Evolutionary conservation across 2,113 vertebrate genomes (phyloP), one percentile per base, ranked within the genome.

Genomic region (Bagarius yarrelli): DNA sequence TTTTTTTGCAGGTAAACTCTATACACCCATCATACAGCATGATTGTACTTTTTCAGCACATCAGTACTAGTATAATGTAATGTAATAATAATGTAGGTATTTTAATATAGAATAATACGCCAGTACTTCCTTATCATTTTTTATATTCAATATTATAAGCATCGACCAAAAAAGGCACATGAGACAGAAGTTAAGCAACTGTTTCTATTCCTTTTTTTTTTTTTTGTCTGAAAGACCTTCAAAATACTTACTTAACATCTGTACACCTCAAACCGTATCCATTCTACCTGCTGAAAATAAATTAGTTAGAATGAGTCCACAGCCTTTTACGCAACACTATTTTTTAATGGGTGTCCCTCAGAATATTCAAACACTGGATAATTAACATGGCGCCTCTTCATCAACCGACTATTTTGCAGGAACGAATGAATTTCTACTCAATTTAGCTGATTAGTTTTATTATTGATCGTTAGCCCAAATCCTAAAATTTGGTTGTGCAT

Each of bases 81-180:
- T 21, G 15, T 13, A 18, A 6, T 32, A 15, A 15, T 47, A 14
- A 19, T 76, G 40, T 16, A 21, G 2, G 57, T 36, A 57, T 30
- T 47, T 2, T 59, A 4, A 60, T 61, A 52, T 6, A 52, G 18
- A 64, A 77, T 50, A 5, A 9, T 64, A 27, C 34, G 25, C 2
- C 25, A 63, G 27, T 50, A 63, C 75, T 63, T 77, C 52, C 59
- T 77, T 44, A 52, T 5, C 2, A 18, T 52, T 77, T 50, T n/a
- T n/a, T n/a, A 5, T 5, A 12, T 60, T 57, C n/a, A 69, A 23
- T 34, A 25, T 69, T 69, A 34, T 25, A 69, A 25, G 47, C 66
- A 69, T 67, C 21, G 11, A n/a, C 34, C 34, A 15, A 66, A 36
- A 66, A 23, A 66, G 9, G 32, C 8, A 36, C 63, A 21, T 14